Percentiles rank a stretch among this genome's conserved stretches.
phyloP scores from a whole-genome alignment of 2,888 invertebrate genomes.

The Lasioglossum morio region DNA sequence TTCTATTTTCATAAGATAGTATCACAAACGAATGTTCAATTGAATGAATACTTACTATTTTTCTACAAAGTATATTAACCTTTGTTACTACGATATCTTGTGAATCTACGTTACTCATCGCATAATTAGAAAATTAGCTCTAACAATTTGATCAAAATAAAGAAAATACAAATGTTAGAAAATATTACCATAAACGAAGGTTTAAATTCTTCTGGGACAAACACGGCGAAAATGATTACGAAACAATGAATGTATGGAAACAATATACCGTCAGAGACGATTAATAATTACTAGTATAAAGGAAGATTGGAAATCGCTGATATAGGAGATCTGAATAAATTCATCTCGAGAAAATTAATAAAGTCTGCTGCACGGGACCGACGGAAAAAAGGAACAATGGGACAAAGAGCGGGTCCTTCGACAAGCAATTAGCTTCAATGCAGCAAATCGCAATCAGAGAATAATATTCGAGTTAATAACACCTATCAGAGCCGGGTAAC shows the following conservation, averaged over 20 bases:
- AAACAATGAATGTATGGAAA: not conserved
- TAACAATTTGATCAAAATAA: too few relatives aligned
- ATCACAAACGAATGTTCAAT: too few relatives aligned
- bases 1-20: too few relatives aligned
- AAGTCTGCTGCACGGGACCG: not conserved
- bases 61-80: too few relatives aligned
- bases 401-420: not conserved
- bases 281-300: not conserved
- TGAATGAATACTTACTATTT: too few relatives aligned
- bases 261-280: not conserved
- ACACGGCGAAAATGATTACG: not conserved
- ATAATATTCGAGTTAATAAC: constrained; percentile 56
- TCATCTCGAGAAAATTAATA: not conserved
- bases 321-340: not conserved
- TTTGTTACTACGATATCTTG: too few relatives aligned
- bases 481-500: constrained; percentile 38
- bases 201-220: not conserved
- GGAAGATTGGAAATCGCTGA: too few relatives aligned
- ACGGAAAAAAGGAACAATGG: not conserved
- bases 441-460: constrained; percentile 26
- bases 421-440: constrained; percentile 35
- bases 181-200: not conserved
- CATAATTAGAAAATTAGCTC: too few relatives aligned
- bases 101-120: too few relatives aligned
- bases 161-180: too few relatives aligned